These are phyloP conservation scores for Trichomalopsis sarcophagae DNA, from an alignment of 1,140 invertebrate species.

Conservation along the genomic window DNA sequence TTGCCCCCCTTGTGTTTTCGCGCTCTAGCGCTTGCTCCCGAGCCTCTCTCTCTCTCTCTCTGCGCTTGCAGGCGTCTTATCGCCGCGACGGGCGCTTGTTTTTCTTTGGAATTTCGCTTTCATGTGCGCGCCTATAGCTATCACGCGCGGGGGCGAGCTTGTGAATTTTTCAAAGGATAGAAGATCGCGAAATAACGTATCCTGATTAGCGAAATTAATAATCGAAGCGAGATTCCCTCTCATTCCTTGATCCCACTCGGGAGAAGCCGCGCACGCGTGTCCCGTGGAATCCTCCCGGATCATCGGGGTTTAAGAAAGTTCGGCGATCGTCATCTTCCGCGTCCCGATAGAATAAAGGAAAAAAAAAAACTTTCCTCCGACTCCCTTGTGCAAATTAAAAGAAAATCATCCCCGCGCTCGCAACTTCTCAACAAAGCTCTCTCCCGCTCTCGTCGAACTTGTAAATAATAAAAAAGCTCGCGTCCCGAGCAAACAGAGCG, in stretches of 20 bases:
- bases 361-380: not conserved
- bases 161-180: no score
- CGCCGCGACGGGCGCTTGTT: not conserved
- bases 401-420: not conserved
- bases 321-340: no score
- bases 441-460: not conserved
- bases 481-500: constrained; percentile 4
- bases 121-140: not conserved
- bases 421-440: not conserved
- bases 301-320: not conserved
- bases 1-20: not conserved
- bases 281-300: not conserved
- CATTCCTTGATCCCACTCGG: no score
- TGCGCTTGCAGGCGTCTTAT: not conserved
- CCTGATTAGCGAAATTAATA: no score
- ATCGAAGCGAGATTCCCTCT: no score
- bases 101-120: constrained; percentile 26
- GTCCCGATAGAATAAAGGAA: not conserved
- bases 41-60: no score
- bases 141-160: not conserved
- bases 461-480: constrained; percentile 4
- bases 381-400: not conserved
- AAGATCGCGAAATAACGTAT: no score
- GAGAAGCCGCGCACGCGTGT: no score
- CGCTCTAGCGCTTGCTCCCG: not conserved